Evolutionary conservation across 2,113 vertebrate genomes (phyloP), one percentile per base, ranked within the genome.

Genomic region (Pelodiscus sinensis): DNA sequence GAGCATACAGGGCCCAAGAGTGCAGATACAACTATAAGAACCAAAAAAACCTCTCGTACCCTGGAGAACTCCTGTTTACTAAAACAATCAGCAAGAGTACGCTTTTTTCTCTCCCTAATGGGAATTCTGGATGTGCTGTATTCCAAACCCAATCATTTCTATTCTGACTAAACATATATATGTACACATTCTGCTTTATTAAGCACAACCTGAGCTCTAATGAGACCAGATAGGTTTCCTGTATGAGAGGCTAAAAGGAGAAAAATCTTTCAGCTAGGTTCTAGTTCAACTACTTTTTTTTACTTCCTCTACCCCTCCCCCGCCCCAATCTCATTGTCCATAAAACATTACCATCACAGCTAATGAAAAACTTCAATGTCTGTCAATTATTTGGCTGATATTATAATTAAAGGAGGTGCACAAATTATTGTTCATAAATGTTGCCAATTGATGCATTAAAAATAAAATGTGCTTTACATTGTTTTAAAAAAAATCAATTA

Each of bases 91-190:
- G 51, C 2, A 71, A 96, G 86, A 86, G 75, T 25, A 86, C 18
- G 82, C n/a, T 16, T 85, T 91, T 68, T n/a, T 77, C 13, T 31
- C 77, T 80, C n/a, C 75, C 75, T 71, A 84, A 86, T 1, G 80
- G n/a, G 93, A 85, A 29, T 21, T 82, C 86, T 82, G 35, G 44
- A 96, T 88, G 5, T 29, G 79, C 21, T 13, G 19, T 29, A 35
- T 35, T 84, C 79, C 58, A 96, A 94, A 22, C 87, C 15, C 58
- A 82, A 55, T 86, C 90, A 89, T 73, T 85, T 78, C 31, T 58
- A 79, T 54, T 95, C 90, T 84, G 4, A 78, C 79, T 78, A 88
- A 83, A 68, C 65, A 94, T 80, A 75, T 2, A 89, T 31, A n/a
- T 9, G 79, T 91, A 94, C 9, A 88, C 3, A 89, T 44, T 89